Percentiles rank a stretch among this genome's conserved stretches.
Evolutionary conservation across 2,113 vertebrate genomes (phyloP).

Genomic region (Arvicanthis niloticus): DNA sequence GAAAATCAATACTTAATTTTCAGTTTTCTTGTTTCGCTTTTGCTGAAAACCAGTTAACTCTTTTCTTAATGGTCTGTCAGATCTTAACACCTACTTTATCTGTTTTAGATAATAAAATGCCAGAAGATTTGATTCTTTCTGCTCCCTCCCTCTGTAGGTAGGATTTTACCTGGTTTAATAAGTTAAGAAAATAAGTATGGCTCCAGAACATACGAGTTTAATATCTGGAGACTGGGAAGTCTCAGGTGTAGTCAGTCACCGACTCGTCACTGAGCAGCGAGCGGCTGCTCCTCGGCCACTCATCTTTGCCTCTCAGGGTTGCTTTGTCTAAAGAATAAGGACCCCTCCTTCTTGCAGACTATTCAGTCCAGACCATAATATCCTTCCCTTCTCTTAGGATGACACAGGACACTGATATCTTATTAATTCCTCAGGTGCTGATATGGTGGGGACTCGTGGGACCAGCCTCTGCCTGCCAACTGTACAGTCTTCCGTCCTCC

Average conservation of each 20-base stretch:
- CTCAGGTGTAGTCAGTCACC: not conserved
- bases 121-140: constrained; percentile 12
- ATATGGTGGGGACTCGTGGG: fast-evolving
- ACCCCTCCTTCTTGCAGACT: not conserved
- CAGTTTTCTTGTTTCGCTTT: not conserved
- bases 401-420: not conserved
- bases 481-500: no score
- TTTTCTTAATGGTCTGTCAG: constrained; percentile 13
- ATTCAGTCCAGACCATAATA: not conserved
- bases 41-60: constrained; percentile 54
- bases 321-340: not conserved
- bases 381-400: not conserved
- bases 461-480: not conserved
- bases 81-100: not conserved
- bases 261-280: not conserved
- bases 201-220: not conserved
- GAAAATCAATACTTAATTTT: constrained; percentile 69
- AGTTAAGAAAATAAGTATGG: not conserved
- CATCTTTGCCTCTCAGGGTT: not conserved
- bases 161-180: constrained; percentile 17
- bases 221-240: not conserved
- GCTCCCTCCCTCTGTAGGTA: constrained; percentile 16
- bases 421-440: not conserved
- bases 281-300: not conserved
- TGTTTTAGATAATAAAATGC: constrained; percentile 1